Percentiles rank a stretch among this genome's conserved stretches.
Evolutionary conservation across 2,113 vertebrate genomes (phyloP).

Genomic region (Percopsis transmontana): DNA sequence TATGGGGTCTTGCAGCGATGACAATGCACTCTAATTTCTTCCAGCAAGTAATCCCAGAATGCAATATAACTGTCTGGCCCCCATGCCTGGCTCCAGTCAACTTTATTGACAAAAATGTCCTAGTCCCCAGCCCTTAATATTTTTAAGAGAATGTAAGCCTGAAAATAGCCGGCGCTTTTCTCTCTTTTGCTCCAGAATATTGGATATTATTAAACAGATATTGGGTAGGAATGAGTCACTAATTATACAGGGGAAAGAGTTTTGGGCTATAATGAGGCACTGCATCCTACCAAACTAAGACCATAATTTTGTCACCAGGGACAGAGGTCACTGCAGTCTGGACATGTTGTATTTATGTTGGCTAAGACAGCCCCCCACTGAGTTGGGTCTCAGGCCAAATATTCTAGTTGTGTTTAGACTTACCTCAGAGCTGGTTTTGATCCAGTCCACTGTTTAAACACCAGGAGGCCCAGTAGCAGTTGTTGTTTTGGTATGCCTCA

Average conservation of each 20-base stretch:
- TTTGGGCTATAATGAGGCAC: constrained; percentile 40
- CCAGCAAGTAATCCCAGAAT: constrained; percentile 65
- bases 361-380: constrained; percentile 31
- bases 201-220: constrained; percentile 39
- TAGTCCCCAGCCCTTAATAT: constrained; percentile 28
- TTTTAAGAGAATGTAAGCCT: constrained; percentile 64
- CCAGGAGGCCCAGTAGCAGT: not conserved
- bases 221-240: constrained; percentile 41
- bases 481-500: no score
- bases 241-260: constrained; percentile 41
- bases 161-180: constrained; percentile 37
- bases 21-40: constrained; percentile 73
- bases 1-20: constrained; percentile 59
- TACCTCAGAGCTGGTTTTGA: constrained; percentile 46
- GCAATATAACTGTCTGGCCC: constrained; percentile 77
- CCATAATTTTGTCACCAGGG: constrained; percentile 3
- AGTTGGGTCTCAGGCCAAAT: constrained; percentile 27
- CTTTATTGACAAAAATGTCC: constrained; percentile 66
- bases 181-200: constrained; percentile 20
- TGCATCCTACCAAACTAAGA: constrained; percentile 42
- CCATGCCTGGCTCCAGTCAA: constrained; percentile 71
- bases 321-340: constrained; percentile 46
- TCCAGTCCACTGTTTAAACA: constrained; percentile 10
- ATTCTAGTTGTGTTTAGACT: constrained; percentile 24
- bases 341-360: constrained; percentile 52